Percentiles rank a stretch among this genome's conserved stretches.
These are phyloP conservation scores for Gastrophryne carolinensis DNA, from an alignment of 2,797 vertebrate genomes.

Conservation along the genomic window DNA sequence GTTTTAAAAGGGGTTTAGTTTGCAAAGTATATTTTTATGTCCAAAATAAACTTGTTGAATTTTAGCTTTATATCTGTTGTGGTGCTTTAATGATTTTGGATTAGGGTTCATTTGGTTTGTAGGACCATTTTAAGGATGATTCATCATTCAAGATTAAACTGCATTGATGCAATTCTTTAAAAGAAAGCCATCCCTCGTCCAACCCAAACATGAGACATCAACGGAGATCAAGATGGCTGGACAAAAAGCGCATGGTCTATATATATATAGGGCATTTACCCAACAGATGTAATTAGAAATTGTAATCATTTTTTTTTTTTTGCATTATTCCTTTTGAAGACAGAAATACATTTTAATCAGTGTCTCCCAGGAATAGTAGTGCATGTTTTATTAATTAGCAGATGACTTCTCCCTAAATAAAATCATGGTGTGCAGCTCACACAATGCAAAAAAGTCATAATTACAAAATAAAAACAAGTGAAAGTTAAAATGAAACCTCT, in stretches of 20 bases:
- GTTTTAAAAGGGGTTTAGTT: too few species aligned
- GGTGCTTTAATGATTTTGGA: too few species aligned
- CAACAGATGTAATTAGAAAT: constrained; percentile 61
- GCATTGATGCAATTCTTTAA: too few species aligned
- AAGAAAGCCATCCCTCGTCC: too few species aligned
- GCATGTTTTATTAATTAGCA: constrained; percentile 88
- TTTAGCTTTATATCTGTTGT: too few species aligned
- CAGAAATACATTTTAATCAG: constrained; percentile 89
- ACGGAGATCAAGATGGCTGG: neutral
- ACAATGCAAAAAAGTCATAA: constrained; percentile 38
- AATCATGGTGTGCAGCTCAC: constrained; percentile 55
- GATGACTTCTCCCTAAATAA: constrained; percentile 66
- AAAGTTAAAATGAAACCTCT: constrained; percentile 57
- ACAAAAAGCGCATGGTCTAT: neutral
- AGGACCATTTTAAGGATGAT: too few species aligned
- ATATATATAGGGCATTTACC: constrained; percentile 31
- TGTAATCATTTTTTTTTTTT: constrained; percentile 66
- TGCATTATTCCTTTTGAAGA: constrained; percentile 76
- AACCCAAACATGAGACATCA: too few species aligned
- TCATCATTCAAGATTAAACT: too few species aligned
- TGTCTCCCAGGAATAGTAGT: constrained; percentile 83
- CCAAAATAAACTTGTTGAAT: too few species aligned
- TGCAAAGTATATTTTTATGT: too few species aligned
- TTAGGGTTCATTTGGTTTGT: too few species aligned
- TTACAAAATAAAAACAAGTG: constrained; percentile 61